phyloP scores from a whole-genome alignment of 2,113 vertebrate genomes.

The Scartelaos histophorus region DNA sequence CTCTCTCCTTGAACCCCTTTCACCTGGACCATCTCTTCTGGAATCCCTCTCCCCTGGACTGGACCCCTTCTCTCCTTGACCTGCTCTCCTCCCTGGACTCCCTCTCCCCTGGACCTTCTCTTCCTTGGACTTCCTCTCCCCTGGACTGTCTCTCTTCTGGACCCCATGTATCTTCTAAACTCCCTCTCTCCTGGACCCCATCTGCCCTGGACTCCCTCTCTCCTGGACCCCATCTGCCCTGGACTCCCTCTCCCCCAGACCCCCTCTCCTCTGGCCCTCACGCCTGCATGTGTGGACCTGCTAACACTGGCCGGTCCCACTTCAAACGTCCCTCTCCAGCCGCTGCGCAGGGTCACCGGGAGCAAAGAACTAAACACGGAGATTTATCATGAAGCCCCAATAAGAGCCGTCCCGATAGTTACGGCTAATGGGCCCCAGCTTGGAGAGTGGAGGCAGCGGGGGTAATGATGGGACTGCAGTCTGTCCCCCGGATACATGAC shows the following conservation, averaged over 20 bases:
- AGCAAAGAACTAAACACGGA: constrained; percentile 50
- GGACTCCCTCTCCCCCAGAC: too few relatives aligned
- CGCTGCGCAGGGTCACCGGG: constrained; percentile 45
- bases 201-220: neutral
- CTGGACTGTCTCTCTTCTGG: too few relatives aligned
- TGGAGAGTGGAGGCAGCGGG: constrained; percentile 33
- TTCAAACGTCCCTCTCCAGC: constrained; percentile 49
- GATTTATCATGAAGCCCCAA: constrained; percentile 47
- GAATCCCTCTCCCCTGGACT: too few relatives aligned
- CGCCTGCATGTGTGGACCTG: constrained; percentile 39
- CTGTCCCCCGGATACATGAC: neutral
- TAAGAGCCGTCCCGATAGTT: constrained; percentile 45
- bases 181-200: constrained; percentile 19
- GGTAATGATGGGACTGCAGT: constrained; percentile 7
- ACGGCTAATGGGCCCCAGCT: constrained; percentile 52
- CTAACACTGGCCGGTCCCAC: constrained; percentile 43
- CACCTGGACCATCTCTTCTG: too few relatives aligned
- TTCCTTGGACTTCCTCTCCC: too few relatives aligned
- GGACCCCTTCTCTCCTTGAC: too few relatives aligned
- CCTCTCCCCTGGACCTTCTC: too few relatives aligned
- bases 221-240: too few relatives aligned
- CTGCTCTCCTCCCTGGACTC: too few relatives aligned
- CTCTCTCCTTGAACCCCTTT: too few relatives aligned
- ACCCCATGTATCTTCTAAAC: too few relatives aligned
- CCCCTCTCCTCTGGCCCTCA: constrained; percentile 5